These are phyloP conservation scores for Yponomeuta sedellus DNA, from an alignment of 2,888 invertebrate genomes.

Conservation along the genomic window DNA sequence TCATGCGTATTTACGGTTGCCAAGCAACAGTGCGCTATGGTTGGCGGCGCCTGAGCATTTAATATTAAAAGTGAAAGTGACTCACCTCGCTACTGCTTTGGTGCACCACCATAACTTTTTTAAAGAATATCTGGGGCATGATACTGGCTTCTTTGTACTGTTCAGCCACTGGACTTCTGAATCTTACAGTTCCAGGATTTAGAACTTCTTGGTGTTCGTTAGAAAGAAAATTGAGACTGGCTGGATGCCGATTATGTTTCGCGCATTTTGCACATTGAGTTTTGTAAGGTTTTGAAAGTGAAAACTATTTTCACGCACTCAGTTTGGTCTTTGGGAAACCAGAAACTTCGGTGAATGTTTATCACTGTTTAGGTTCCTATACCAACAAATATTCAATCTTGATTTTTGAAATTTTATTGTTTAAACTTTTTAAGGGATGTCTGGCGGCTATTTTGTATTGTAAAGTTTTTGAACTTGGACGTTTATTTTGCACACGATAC, in stretches of 20 bases:
- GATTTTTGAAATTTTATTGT: background rate
- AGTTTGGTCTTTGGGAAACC: background rate
- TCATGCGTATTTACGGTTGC: background rate
- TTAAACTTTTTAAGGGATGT: background rate
- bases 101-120: conserved; percentile 71
- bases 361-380: background rate
- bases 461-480: background rate
- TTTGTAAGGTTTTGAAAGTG: background rate
- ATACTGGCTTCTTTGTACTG: background rate
- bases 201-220: background rate
- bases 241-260: background rate
- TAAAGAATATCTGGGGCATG: conserved; percentile 74
- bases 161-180: background rate
- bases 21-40: background rate
- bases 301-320: background rate
- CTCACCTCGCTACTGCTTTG: conserved; percentile 60
- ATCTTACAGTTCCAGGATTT: background rate
- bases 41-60: background rate
- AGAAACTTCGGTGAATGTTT: no score
- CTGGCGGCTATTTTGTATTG: background rate
- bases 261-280: background rate
- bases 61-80: conserved; percentile 59
- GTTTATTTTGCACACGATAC: background rate
- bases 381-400: background rate
- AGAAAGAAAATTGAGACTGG: background rate